These are phyloP conservation scores for Rhabdornis inornatus DNA, from an alignment of 2,113 vertebrate species.

Conservation along the genomic window DNA sequence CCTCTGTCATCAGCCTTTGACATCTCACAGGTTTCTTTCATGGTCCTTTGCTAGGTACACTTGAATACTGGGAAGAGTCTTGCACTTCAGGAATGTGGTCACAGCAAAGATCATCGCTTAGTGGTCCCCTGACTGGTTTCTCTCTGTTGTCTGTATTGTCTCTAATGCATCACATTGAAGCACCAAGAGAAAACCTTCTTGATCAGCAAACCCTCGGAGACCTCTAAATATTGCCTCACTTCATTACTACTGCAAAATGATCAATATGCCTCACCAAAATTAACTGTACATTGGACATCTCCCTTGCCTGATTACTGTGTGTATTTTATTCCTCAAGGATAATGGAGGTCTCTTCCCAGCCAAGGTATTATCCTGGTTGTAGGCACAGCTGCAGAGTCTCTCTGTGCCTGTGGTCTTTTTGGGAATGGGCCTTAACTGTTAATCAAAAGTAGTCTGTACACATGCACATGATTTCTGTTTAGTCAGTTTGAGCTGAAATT, in stretches of 20 bases:
- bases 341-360: background rate
- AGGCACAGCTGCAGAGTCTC: background rate
- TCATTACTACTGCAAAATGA: conserved; percentile 57
- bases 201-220: conserved; percentile 34
- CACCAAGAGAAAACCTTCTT: background rate
- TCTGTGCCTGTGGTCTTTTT: background rate
- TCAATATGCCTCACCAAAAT: conserved; percentile 55
- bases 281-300: conserved; percentile 46
- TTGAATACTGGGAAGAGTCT: background rate
- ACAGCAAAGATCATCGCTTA: background rate
- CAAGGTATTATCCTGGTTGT: background rate
- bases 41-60: background rate
- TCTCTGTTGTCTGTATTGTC: background rate
- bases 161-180: background rate
- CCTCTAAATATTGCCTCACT: conserved; percentile 56
- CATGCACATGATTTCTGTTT: background rate
- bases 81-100: background rate
- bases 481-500: background rate
- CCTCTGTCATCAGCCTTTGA: background rate
- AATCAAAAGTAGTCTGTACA: background rate
- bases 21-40: background rate
- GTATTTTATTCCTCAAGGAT: conserved; percentile 34
- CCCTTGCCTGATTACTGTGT: conserved; percentile 50
- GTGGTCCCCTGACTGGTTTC: background rate
- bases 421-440: background rate